phyloP scores from a whole-genome alignment of 2,888 invertebrate species.

The Plagiodera versicolora region DNA sequence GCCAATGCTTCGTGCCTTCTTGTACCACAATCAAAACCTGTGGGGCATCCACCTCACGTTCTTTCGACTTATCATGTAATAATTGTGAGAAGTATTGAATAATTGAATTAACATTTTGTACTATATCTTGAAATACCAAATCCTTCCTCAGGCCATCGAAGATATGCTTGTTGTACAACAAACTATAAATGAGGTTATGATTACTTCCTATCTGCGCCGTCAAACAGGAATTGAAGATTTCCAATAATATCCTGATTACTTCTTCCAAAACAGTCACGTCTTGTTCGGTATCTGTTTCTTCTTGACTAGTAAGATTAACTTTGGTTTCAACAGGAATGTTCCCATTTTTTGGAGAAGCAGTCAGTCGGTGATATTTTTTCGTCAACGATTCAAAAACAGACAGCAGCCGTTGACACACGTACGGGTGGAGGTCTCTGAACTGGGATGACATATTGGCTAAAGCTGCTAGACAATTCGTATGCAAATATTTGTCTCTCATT shows the following conservation, averaged over 20 bases:
- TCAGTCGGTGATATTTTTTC: conserved; percentile 76
- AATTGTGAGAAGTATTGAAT: conserved; percentile 70
- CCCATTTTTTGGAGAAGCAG: conserved; percentile 48
- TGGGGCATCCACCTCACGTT: conserved; percentile 75
- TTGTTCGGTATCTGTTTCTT: conserved; percentile 63
- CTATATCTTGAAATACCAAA: conserved; percentile 88
- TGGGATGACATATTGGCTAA: conserved; percentile 97
- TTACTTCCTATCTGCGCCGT: conserved; percentile 85
- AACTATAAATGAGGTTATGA: conserved; percentile 91
- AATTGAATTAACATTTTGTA: conserved; percentile 94
- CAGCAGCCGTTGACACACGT: conserved; percentile 92
- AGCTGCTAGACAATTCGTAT: conserved; percentile 97
- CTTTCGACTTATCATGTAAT: conserved; percentile 61
- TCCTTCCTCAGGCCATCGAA: conserved; percentile 87
- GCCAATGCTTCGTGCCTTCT: conserved; percentile 91
- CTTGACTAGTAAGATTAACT: conserved; percentile 36
- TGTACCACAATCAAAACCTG: conserved; percentile 88
- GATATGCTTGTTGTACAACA: conserved; percentile 89
- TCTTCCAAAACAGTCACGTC: conserved; percentile 77
- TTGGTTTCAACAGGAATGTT: conserved; percentile 33
- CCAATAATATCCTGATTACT: conserved; percentile 93
- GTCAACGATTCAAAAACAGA: conserved; percentile 89
- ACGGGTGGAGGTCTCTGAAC: conserved; percentile 90
- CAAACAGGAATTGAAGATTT: conserved; percentile 95
- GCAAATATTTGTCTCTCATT: conserved; percentile 95